Evolutionary conservation across 2,888 invertebrate species (phyloP), one percentile per base, ranked within the genome.

Genomic region (Drosophila engyochracea): DNA sequence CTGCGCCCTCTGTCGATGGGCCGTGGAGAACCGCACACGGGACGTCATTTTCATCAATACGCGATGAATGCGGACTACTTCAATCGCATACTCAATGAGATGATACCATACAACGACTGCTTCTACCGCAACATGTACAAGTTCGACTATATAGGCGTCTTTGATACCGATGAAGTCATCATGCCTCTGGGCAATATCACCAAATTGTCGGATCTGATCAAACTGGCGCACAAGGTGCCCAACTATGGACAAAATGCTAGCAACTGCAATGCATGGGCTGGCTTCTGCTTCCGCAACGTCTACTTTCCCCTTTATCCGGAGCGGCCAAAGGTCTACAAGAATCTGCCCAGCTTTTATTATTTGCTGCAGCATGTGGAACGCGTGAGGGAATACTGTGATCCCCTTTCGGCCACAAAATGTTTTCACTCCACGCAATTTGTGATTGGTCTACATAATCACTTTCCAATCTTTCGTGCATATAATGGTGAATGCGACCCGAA

Each of bases 41-140:
- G 96, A 22, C 97, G 97, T 0, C 96, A 96, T 2, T 96, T 98
- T 85, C 97, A 97, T 91, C 97, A 97, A 93, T 95, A 97, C 94
- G 98, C 97, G 91, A 95, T 98, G 69, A 96, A 96, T 60, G 96
- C 96, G 91, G 98, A 98, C 93, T 95, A 96, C 22, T 97, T 97
- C 87, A 97, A 98, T 93, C 98, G 98, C 92, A 95, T 98, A 22
- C 96, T 98, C 91, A 98, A 98, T 94, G 98, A 99, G 93, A 94
- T 99, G 77, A 97, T 98, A 85, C 98, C 98, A 9, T 98, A 98
- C 94, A 99, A 99, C 93, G 98, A 99, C 93, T 99, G 98, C 92
- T 95, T 98, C 71, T 98, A 98, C 94, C 96, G 97, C 90, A 97
- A 98, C 92, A 95, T 98, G 95, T 97, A 98, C 93, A 95, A 96